Evolutionary conservation across 2,113 vertebrate genomes (phyloP), one percentile per base, ranked within the genome.

Genomic region (Procavia capensis): DNA sequence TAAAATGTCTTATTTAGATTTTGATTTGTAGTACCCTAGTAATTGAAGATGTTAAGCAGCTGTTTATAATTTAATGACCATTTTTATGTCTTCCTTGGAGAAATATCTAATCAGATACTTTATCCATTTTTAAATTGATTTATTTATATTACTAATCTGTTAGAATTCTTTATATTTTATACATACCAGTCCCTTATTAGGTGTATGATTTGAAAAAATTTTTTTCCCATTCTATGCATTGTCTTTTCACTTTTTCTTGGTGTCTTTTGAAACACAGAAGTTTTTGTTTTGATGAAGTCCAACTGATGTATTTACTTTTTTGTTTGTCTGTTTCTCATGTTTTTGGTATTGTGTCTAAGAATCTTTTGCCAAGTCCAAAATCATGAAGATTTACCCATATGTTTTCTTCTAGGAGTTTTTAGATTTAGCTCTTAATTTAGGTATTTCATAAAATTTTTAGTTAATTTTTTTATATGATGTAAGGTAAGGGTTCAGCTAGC

Each of bases 121-220:
- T 91, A 29, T 47, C 63, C 82, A 36, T 81, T 81, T 95, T 54
- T n/a, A 88, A 86, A 75, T 91, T 66, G 34, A 17, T 45, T 66
- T 78, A 70, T 83, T 22, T 70, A 27, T 45, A 76, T 93, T 45
- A 47, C 5, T 82, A 82, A 59, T 14, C 75, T 86, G 22, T 91
- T 66, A 79, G 54, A 88, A 29, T 75, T 22, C 36, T 76, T 88
- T 93, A 84, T 81, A 10, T 83, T 39, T 70, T 84, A 10, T 82
- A 78, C 14, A 63, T 54, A 70, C 6, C 34, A 86, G 34, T 63
- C n/a, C 34, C 74, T 76, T 75, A 43, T 13, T 25, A 75, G 24
- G 14, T 27, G 25, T 9, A 47, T 16, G 61, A 34, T 82, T 66
- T 91, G 54, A 3, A 93, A 43, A 43, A 64, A 29, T 88, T 70